Evolutionary conservation across 2,888 invertebrate species (phyloP).

Genomic region (Fragum sueziense): DNA sequence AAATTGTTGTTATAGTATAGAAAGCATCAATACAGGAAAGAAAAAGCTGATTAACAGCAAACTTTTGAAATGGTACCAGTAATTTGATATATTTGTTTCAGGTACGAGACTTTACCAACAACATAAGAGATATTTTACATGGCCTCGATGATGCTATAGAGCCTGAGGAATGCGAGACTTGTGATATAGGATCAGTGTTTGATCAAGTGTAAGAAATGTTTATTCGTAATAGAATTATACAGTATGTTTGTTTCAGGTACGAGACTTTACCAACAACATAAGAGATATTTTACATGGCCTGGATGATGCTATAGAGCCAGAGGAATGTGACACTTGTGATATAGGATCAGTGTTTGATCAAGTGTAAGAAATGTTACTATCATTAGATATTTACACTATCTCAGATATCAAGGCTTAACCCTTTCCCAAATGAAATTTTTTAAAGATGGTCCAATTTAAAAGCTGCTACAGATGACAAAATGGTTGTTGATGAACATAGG

Average conservation of each 20-base stretch:
- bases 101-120: constrained; percentile 87
- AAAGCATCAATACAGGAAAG: too few species aligned
- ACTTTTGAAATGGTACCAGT: too few species aligned
- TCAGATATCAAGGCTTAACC: too few species aligned
- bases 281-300: constrained; percentile 85
- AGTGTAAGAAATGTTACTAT: constrained; percentile 73
- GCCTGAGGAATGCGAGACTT: constrained; percentile 66
- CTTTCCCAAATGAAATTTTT: too few species aligned
- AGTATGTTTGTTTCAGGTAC: constrained; percentile 81
- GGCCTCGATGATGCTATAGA: constrained; percentile 84
- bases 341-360: constrained; percentile 71
- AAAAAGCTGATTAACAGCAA: too few species aligned
- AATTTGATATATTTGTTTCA: constrained; percentile 46
- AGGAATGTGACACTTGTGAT: constrained; percentile 70
- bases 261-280: constrained; percentile 87
- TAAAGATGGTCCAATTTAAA: too few species aligned
- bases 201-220: constrained; percentile 72
- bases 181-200: constrained; percentile 74
- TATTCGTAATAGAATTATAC: too few species aligned
- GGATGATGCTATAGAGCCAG: constrained; percentile 83
- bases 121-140: constrained; percentile 85
- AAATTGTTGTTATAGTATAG: too few species aligned
- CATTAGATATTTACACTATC: too few species aligned
- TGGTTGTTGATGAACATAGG: too few species aligned
- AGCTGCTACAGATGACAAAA: too few species aligned